Conservation (phyloP, 2,888 invertebrate species). For the Protula sp. region DNA sequence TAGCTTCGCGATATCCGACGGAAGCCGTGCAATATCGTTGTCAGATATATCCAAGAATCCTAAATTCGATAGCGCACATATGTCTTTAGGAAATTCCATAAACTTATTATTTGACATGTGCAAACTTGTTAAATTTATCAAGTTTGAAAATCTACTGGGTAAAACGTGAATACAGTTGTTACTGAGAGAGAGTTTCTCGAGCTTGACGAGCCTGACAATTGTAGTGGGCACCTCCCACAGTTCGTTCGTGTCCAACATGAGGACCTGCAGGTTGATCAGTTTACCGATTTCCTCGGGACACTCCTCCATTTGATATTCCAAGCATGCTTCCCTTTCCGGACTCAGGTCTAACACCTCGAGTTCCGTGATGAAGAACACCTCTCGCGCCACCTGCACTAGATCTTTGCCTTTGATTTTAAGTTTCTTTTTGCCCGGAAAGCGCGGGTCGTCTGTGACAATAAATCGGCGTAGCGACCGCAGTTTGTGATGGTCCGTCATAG, state of each 20-base stretch:
- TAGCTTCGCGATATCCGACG: slow-evolving; percentile 41
- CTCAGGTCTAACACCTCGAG: slow-evolving; percentile 51
- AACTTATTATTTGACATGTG: slow-evolving; percentile 51
- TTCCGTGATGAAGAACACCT: slow-evolving; percentile 44
- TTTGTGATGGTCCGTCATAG: too few relatives aligned
- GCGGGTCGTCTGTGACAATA: not conserved
- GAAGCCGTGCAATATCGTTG: slow-evolving; percentile 44
- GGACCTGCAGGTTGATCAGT: slow-evolving; percentile 42
- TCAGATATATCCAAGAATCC: slow-evolving; percentile 53
- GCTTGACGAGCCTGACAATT: slow-evolving; percentile 35
- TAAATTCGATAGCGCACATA: slow-evolving; percentile 37
- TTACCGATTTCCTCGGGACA: slow-evolving; percentile 40
- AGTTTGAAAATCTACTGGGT: slow-evolving; percentile 36
- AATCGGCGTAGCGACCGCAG: too few relatives aligned
- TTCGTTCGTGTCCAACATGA: slow-evolving; percentile 51
- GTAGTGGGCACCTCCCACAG: slow-evolving; percentile 40
- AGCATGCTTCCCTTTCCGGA: slow-evolving; percentile 49
- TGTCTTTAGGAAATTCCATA: slow-evolving; percentile 37
- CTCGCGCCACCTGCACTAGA: slow-evolving; percentile 36
- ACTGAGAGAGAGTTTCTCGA: slow-evolving; percentile 49
- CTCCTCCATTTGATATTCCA: slow-evolving; percentile 40
- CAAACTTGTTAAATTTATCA: slow-evolving; percentile 39
- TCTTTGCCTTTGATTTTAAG: slow-evolving; percentile 46
- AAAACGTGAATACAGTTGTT: slow-evolving; percentile 43
- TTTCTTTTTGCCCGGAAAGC: not conserved